Conservation (phyloP, 1,140 invertebrate species). For the Lucilia sericata region DNA sequence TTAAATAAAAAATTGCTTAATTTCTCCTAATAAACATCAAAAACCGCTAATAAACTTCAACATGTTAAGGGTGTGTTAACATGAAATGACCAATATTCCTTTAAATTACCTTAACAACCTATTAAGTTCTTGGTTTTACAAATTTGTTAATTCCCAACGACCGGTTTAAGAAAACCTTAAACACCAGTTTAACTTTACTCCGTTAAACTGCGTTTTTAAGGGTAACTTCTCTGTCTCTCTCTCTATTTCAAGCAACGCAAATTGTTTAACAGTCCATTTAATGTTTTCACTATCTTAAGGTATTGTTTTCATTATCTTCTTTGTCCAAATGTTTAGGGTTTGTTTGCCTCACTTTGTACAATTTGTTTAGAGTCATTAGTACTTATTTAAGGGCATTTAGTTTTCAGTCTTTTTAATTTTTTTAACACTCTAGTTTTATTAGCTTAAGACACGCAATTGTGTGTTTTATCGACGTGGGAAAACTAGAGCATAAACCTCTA, state of each 20-base stretch:
- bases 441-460: conserved; percentile 18
- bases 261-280: conserved; percentile 1
- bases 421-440: conserved; percentile 30
- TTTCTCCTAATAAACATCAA: background rate
- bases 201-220: background rate
- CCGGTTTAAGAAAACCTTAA: background rate
- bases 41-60: background rate
- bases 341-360: background rate
- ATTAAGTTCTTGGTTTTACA: conserved; percentile 19
- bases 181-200: background rate
- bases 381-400: conserved; percentile 16
- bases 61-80: conserved; percentile 32
- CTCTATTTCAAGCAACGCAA: background rate
- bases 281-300: conserved; percentile 6
- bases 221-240: background rate
- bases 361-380: conserved; percentile 28
- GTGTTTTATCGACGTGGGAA: background rate
- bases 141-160: background rate
- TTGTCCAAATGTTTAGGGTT: background rate
- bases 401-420: background rate
- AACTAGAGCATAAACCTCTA: background rate
- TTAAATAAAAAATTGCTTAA: background rate
- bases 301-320: background rate
- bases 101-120: background rate
- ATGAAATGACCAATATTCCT: conserved; percentile 21